Evolutionary conservation across 2,888 invertebrate species (phyloP).

Genomic region (Tetragnatha montana): DNA sequence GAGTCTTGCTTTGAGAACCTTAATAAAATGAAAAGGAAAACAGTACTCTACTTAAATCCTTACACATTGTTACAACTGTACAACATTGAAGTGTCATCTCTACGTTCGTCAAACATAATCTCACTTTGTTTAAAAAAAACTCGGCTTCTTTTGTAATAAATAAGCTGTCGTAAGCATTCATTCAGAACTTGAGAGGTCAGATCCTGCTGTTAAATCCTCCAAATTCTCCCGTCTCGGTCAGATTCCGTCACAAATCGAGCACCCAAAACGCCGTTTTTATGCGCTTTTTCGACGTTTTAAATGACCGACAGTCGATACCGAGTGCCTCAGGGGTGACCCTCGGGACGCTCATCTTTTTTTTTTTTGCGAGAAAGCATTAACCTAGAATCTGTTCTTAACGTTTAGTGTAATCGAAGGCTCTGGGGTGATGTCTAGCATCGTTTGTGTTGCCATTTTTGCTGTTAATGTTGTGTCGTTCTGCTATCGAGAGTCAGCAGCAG

Average conservation of each 20-base stretch:
- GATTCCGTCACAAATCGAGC: background rate
- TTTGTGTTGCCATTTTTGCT: no score
- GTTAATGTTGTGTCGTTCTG: no score
- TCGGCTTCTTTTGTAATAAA: no score
- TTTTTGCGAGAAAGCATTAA: conserved; percentile 22
- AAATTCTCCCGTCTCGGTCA: background rate
- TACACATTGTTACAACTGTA: no score
- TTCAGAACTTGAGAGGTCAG: background rate
- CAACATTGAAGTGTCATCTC: no score
- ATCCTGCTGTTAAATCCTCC: background rate
- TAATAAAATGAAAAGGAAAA: no score
- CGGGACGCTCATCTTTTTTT: background rate
- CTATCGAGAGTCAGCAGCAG: no score
- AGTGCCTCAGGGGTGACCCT: conserved; percentile 28
- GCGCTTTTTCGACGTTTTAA: background rate
- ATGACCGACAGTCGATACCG: conserved; percentile 21
- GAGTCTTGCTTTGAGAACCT: no score
- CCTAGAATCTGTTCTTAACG: conserved; percentile 1
- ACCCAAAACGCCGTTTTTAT: background rate
- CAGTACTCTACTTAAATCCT: no score
- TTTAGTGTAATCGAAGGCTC: background rate
- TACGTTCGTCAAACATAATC: no score
- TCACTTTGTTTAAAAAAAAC: no score
- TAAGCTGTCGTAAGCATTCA: no score
- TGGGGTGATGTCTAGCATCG: background rate